These are phyloP conservation scores for Schizaphis graminum DNA, from an alignment of 2,888 invertebrate species.

Conservation along the genomic window DNA sequence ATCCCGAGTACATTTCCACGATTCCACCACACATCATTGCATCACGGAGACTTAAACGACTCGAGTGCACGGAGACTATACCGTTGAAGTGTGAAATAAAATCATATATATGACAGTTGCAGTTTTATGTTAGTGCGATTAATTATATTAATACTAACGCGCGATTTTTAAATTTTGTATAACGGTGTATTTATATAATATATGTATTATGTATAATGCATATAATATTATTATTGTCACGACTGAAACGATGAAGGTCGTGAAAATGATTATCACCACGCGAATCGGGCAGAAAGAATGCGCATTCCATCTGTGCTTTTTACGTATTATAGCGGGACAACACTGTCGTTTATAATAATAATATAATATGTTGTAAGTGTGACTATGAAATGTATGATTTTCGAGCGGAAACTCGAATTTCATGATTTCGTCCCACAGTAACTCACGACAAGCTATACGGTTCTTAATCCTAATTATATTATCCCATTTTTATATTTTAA, in stretches of 20 bases:
- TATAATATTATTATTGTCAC: neutral
- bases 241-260: neutral
- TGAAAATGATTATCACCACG: neutral
- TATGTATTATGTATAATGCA: neutral
- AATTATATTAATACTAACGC: neutral
- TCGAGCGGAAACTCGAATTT: neutral
- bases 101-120: neutral
- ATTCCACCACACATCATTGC: neutral
- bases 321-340: neutral
- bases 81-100: neutral
- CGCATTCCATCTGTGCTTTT: neutral
- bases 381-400: neutral
- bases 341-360: neutral
- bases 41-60: neutral
- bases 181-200: neutral
- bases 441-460: neutral
- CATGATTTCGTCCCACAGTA: neutral
- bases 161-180: neutral
- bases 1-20: neutral
- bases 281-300: neutral
- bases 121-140: neutral
- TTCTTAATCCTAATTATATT: neutral
- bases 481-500: neutral
- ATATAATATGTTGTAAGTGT: neutral
- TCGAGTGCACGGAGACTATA: neutral